Percentiles rank a stretch among this genome's conserved stretches.
Evolutionary conservation across 2,113 vertebrate species (phyloP).

Genomic region (Pteropus alecto): DNA sequence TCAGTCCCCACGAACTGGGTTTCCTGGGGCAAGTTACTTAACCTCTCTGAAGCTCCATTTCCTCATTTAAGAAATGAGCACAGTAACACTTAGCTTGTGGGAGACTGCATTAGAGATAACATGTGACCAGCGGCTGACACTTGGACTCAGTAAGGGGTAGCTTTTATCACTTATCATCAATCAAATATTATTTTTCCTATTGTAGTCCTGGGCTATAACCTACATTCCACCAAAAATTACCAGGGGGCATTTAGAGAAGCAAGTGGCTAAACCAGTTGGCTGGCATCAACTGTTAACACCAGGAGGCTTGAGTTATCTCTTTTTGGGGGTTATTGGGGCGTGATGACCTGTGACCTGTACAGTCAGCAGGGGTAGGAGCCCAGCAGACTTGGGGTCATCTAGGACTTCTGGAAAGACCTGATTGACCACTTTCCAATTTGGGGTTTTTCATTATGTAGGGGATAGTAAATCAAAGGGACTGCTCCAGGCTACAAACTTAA

Average conservation of each 20-base stretch:
- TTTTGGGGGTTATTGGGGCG: constrained; percentile 53
- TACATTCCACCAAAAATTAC: not conserved
- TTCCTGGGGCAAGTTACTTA: not conserved
- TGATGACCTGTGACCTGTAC: constrained; percentile 75
- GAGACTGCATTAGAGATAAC: not conserved
- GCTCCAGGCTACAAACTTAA: constrained; percentile 39
- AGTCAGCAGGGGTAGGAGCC: constrained; percentile 64
- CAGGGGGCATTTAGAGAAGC: not conserved
- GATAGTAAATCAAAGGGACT: constrained; percentile 58
- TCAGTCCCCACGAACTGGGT: not conserved
- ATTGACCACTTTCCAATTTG: constrained; percentile 58
- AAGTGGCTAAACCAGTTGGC: not conserved
- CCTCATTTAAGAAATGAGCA: not conserved
- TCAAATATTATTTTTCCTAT: not conserved
- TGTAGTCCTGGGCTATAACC: not conserved
- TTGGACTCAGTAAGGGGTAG: not conserved
- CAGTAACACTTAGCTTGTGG: not conserved
- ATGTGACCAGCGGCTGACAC: accelerated
- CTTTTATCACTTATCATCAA: not conserved
- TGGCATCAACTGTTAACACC: constrained; percentile 39
- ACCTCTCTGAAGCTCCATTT: not conserved
- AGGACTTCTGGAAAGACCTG: constrained; percentile 70
- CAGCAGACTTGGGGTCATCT: constrained; percentile 47
- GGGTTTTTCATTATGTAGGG: constrained; percentile 54
- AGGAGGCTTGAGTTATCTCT: constrained; percentile 32